phyloP scores from a whole-genome alignment of 2,113 vertebrate species.

The Macrotus californicus region DNA sequence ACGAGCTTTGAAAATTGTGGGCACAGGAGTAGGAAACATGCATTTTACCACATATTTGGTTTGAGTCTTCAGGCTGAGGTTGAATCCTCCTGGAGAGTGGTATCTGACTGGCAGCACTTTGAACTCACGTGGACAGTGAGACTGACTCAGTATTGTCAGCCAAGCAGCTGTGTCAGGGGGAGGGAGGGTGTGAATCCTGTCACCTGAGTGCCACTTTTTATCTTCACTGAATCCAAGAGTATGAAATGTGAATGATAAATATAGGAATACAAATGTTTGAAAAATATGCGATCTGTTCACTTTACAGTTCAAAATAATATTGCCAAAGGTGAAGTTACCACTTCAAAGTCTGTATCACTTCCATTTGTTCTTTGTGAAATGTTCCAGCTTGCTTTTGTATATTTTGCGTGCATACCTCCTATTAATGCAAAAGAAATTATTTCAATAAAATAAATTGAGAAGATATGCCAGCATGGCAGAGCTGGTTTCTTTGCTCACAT shows the following conservation, averaged over 20 bases:
- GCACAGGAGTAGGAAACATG: not conserved
- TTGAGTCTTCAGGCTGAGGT: not conserved
- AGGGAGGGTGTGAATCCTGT: not conserved
- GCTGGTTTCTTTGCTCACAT: not conserved
- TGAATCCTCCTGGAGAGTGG: not conserved
- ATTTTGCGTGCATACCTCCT: not conserved
- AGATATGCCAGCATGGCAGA: not conserved
- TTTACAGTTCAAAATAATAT: conserved; percentile 47
- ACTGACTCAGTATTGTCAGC: not conserved
- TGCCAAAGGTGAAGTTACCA: not conserved
- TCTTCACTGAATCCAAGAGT: not conserved
- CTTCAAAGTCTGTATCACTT: not conserved
- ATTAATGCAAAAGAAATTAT: not conserved
- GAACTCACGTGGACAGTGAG: not conserved
- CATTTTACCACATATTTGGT: not conserved
- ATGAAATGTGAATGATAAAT: conserved; percentile 16
- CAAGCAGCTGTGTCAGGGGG: not conserved
- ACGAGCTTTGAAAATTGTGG: not conserved
- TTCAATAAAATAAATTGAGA: not conserved
- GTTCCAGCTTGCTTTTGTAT: not conserved
- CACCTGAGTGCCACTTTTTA: not conserved
- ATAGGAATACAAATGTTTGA: not conserved
- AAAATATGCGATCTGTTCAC: not conserved
- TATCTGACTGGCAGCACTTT: not conserved
- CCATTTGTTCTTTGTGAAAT: not conserved